phyloP scores from a whole-genome alignment of 2,113 vertebrate genomes.

The Elaphurus davidianus region DNA sequence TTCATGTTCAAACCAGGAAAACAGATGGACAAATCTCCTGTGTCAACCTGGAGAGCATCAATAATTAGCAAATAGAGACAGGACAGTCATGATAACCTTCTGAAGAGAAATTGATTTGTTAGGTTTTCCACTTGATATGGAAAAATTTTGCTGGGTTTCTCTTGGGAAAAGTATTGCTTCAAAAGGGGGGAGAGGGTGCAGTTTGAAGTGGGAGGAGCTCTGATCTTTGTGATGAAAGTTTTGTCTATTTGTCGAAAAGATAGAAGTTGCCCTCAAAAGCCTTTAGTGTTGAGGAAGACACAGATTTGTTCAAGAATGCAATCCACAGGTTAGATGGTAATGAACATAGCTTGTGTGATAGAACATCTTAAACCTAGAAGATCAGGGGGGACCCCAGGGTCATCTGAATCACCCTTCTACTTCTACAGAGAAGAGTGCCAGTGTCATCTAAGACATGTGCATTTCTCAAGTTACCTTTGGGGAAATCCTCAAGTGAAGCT shows the following conservation, averaged over 20 bases:
- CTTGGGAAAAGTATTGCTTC: slow-evolving; percentile 18
- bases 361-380: background rate
- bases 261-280: background rate
- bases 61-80: slow-evolving; percentile 32
- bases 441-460: background rate
- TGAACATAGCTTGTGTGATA: background rate
- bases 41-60: slow-evolving; percentile 42
- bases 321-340: background rate
- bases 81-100: slow-evolving; percentile 30
- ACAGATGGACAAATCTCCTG: slow-evolving; percentile 57
- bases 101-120: slow-evolving; percentile 48
- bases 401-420: background rate
- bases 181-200: background rate
- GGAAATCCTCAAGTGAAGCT: background rate
- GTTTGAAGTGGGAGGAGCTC: background rate
- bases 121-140: slow-evolving; percentile 39
- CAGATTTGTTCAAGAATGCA: background rate
- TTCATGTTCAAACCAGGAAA: slow-evolving; percentile 35
- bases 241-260: slow-evolving; percentile 31
- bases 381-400: background rate
- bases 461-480: background rate
- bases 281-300: background rate
- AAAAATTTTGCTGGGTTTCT: background rate
- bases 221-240: background rate
- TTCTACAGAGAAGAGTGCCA: background rate